Evolutionary conservation across 2,797 vertebrate species (phyloP), one percentile per base, ranked within the genome.

Genomic region (Pelodytes ibericus): DNA sequence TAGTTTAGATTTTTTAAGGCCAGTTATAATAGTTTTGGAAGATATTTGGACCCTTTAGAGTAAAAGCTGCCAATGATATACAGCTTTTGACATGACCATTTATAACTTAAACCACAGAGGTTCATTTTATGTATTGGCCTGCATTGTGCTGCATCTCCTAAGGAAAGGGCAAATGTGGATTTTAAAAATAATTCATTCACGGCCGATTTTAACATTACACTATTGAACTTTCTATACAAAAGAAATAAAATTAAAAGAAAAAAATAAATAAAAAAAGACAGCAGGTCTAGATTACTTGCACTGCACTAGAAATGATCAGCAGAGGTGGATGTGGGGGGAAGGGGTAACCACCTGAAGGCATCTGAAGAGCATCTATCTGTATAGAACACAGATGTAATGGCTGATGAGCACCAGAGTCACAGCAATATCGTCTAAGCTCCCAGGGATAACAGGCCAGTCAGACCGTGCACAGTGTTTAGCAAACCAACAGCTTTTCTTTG

Each of bases 311-410:
- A 31, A 62, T 62, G 68, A 72, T 56, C 41, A 59, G 56, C 56
- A 16, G 26, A 65, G 25, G 25, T 15, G 20, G n/a, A 58, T 4
- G 39, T 59, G 44, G 29, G 31, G 53, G 24, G 47, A n/a, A 69
- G 70, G 29, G 41, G 18, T 79, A 27, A 25, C 83, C 79, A 80
- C 51, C 13, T 62, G 1, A 83, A 86, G 81, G 83, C 84, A 80
- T 20, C 33, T 27, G 29, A 8, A 25, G 44, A 56, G 36, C 24
- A 39, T 2, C 0, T 20, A 74, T 18, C 80, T 64, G 72, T 1
- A 73, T 78, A 71, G 59, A 69, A 75, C 60, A 75, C 76, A 63
- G 75, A 82, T 57, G 51, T 60, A 74, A 80, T 49, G 63, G 53
- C 44, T 7, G 22, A 13, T 65, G 53, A 26, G 70, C 24, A 31